Base-by-base conservation (phyloP, 2,797 vertebrate species). In the Gouania willdenowi region DNA sequence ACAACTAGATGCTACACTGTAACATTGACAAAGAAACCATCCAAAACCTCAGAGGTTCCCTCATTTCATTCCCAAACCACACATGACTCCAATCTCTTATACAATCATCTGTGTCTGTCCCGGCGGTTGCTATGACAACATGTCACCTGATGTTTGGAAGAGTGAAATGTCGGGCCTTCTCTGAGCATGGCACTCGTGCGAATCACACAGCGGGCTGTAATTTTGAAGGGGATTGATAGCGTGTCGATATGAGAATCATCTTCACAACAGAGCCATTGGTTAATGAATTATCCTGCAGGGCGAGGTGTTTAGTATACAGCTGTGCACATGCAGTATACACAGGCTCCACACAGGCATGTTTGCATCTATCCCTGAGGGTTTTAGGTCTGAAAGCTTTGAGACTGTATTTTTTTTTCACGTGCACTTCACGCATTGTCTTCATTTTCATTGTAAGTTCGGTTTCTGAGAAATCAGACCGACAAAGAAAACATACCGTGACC, bases 241-340 rank as follows among this genome's bases (percentile, higher is more conserved):
- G 15, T 36, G 35, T 70, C 38, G 18, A 76, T 75, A 69, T 52
- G 6, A 48, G 41, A 52, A 56, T 53, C 17, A 26, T 59, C 54
- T 18, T 41, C 16, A 15, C 10, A n/a, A 47, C 34, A 24, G 22
- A 56, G 48, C 23, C 9, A 1, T 24, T 1, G 74, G 61, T 75
- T 72, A 81, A 84, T 65, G 38, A 62, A 71, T 77, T 81, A 70
- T 27, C 3, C 11, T 21, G 1, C 2, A 15, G 55, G 3, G 13
- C 9, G 34, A 14, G 12, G 17, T 11, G 22, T 8, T 45, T 33
- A 21, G 35, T 28, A 19, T 37, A 14, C 24, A 10, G 31, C 14
- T 14, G 31, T 30, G 36, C 25, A 20, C 19, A 22, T 22, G 3
- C n/a, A n/a, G n/a, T n/a, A n/a, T 13, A 19, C 15, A 23, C 8